Evolutionary conservation across 2,113 vertebrate species (phyloP).

Genomic region (Myotis lucifugus): DNA sequence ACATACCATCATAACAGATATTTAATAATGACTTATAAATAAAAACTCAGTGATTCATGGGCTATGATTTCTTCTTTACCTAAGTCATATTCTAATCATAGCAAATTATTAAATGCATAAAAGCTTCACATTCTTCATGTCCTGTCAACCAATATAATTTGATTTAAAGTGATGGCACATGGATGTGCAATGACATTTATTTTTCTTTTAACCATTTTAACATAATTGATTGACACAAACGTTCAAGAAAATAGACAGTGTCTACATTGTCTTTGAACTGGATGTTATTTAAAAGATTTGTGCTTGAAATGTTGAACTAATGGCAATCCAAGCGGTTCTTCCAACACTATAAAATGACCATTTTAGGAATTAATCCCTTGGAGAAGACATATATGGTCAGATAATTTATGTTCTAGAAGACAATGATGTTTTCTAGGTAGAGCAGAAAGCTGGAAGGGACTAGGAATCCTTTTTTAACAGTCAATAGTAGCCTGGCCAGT

Average conservation of each 20-base stretch:
- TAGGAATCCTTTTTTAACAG: neutral
- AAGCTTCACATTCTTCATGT: neutral
- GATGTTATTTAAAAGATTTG: slow-evolving; percentile 12
- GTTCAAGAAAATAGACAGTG: neutral
- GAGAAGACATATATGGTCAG: neutral
- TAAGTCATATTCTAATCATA: neutral
- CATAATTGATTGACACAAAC: neutral
- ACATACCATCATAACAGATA: neutral
- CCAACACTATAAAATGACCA: neutral
- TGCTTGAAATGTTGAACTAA: slow-evolving; percentile 7
- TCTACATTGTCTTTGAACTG: neutral
- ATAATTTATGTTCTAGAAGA: neutral
- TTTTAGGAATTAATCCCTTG: neutral
- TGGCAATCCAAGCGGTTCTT: neutral
- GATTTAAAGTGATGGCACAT: neutral
- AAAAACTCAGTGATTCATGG: neutral
- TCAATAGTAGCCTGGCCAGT: neutral
- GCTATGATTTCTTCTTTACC: slow-evolving; percentile 2
- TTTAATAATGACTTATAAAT: neutral
- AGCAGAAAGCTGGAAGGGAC: neutral
- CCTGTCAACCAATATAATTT: neutral
- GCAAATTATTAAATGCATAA: neutral
- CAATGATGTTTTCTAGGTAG: neutral
- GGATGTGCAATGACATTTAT: neutral
- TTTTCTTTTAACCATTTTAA: slow-evolving; percentile 46